A percentile compares a stretch with the other conserved stretches of the same genome.
These are phyloP conservation scores for Holotrichia oblita DNA, from an alignment of 1,140 invertebrate species.

Conservation along the genomic window DNA sequence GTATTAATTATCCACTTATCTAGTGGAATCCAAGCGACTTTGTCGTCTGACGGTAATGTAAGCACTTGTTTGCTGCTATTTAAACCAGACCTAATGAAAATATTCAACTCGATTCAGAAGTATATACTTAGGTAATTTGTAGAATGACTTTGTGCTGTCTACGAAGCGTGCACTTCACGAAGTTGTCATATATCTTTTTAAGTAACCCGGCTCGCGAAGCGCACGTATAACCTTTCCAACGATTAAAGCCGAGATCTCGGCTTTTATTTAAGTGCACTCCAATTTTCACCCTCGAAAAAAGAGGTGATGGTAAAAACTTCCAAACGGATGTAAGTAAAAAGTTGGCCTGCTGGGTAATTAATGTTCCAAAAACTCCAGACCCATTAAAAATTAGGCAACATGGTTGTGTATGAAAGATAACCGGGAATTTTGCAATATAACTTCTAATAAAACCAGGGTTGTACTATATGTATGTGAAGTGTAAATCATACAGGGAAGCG, in stretches of 20 bases:
- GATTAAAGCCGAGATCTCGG: not conserved
- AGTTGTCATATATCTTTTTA: too few relatives aligned
- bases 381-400: slow-evolving; percentile 1
- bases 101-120: too few relatives aligned
- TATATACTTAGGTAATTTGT: too few relatives aligned
- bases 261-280: slow-evolving; percentile 8
- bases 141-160: too few relatives aligned
- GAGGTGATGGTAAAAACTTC: not conserved
- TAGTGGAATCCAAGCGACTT: too few relatives aligned
- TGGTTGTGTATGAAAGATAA: not conserved
- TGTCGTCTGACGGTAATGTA: too few relatives aligned
- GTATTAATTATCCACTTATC: too few relatives aligned
- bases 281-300: not conserved
- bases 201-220: too few relatives aligned
- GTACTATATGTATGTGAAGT: not conserved
- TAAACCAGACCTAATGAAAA: too few relatives aligned
- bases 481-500: not conserved
- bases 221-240: too few relatives aligned
- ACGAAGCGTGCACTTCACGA: too few relatives aligned
- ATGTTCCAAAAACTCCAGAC: not conserved
- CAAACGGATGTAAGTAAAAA: slow-evolving; percentile 1
- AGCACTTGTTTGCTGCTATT: too few relatives aligned
- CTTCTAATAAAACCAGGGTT: not conserved
- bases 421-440: not conserved
- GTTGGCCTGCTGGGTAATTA: not conserved